Base-by-base conservation (phyloP, 1,140 invertebrate species). In the Solenopsis fugax region DNA sequence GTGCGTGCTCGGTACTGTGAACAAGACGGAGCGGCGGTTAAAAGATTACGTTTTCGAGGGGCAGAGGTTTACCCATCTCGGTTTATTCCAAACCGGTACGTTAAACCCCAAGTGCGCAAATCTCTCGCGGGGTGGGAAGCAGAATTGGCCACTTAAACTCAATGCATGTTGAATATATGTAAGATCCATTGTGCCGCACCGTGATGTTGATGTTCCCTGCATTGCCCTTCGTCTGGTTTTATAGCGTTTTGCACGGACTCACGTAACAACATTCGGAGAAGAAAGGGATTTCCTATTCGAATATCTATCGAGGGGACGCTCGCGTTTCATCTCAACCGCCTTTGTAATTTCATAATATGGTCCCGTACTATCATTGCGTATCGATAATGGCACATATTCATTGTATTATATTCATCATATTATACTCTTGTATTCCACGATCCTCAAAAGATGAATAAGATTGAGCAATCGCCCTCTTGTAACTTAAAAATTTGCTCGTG, bases 11-110 rank as follows among this genome's bases (percentile, higher is more conserved):
- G 7, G 16, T 21, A 4, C 21, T 5, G 18, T 24, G 24, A 21
- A 41, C 16, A 58, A 60, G 37, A 34, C 50, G n/a, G n/a, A n/a
- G 60, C 37, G 64, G 75, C 80, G 65, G 78, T 88, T 88, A 71
- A 54, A 21, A 52, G 87, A 89, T 89, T 87, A 78, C 65, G 67
- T 88, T 89, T 75, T 72, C 80, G 58, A 85, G 58, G 81, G 67
- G 71, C 60, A 48, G 54, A 54, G 4, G 52, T 58, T 76, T 48
- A 24, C 50, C 73, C 65, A 58, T 71, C 48, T 84, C 73, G 77
- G 69, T 75, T 87, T 77, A 87, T 62, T 54, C 54, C 7, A 78
- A 90, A 89, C 85, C 85, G 88, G 81, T 89, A 89, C 71, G 76
- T 60, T 54, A 7, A 67, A 60, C 48, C 78, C 71, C 21, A 41